Evolutionary conservation across 2,113 vertebrate species (phyloP), one percentile per base, ranked within the genome.

Genomic region (Plecturocebus donacophilus): DNA sequence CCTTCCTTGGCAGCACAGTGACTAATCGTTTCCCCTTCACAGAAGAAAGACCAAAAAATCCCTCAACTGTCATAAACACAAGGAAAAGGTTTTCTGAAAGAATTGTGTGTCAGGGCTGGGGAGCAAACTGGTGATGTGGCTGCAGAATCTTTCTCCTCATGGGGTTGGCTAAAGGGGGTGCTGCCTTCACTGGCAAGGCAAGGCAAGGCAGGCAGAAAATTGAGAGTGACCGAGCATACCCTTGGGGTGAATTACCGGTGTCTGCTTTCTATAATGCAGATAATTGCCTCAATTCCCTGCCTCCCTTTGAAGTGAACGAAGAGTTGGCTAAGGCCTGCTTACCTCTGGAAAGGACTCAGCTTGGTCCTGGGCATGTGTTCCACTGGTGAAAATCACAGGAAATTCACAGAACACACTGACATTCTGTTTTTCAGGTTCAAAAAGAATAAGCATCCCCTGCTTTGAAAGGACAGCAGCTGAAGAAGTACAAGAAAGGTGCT

Each of bases 11-110:
- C 75, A 94, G 66, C 42, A 49, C 45, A 77, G 14, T 66, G 76
- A 89, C 94, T 95, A 93, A 95, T 93, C 87, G 86, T 88, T 96
- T 92, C 61, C 73, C 76, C 94, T 58, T 92, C 61, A 54, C 56
- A 54, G 42, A 94, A 83, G 71, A 91, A 94, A 95, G 95, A 66
- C 66, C 82, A 96, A 27, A 79, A 91, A 88, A 94, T 17, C 16
- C 42, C 56, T 82, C 89, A 91, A 49, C 54, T 83, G 54, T 42
- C 76, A n/a, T 64, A 68, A 91, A 64, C 30, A 52, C 49, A 82
- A 87, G 40, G 58, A 82, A 81, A 75, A 87, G 8, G 5, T 92
- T 91, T 97, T 91, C 95, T 80, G 85, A 13, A 20, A 76, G 45
- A 91, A 76, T 17, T 70, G 21, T 64, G n/a, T 70, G 20, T 91